Evolutionary conservation across 2,888 invertebrate genomes (phyloP), one percentile per base, ranked within the genome.

Genomic region (Xiphydria camelus): DNA sequence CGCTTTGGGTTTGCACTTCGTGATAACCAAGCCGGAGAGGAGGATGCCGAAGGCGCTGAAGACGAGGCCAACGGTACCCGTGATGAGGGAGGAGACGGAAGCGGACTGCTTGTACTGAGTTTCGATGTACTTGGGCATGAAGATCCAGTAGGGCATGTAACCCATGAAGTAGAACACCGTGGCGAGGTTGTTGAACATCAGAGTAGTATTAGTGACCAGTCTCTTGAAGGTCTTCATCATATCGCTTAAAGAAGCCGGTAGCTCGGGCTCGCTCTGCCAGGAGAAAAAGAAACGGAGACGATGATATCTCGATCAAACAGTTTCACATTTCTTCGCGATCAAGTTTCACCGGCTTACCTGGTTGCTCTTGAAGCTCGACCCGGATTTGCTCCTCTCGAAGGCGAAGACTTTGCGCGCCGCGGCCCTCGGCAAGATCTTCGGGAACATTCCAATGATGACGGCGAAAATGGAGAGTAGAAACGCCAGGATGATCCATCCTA

Each of bases 121-220:
- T 74, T 91, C 90, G 50, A 91, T 87, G 64, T 89, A 89, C 69
- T 91, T 91, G 0, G 91, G 89, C 70, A 89, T 82, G 65, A 89
- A 91, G 34, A 89, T 87, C 83, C 88, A 88, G 63, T 87, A 88
- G 0, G 89, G 88, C 77, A 84, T 83, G 64, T 84, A 85, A 1
- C 86, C 86, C 62, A 86, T 78, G 46, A 87, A 80, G 61, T 88
- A 89, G 62, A 87, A 87, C 7, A 88, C 83, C 12, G 86, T 83
- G 0, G 88, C 86, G 1, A 88, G 76, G 48, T 87, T 88, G 64
- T 89, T 87, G 64, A 83, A 84, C 79, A 89, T 83, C 49, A 87
- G 80, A 0, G 86, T 83, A 26, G 80, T 80, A 62, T 89, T 89
- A 6, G 78, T 80, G 6, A 85, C 67, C 4, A 89, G 72, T 12